These are phyloP conservation scores for Enteromius paludinosus DNA, from an alignment of 2,797 vertebrate species.

Conservation along the genomic window DNA sequence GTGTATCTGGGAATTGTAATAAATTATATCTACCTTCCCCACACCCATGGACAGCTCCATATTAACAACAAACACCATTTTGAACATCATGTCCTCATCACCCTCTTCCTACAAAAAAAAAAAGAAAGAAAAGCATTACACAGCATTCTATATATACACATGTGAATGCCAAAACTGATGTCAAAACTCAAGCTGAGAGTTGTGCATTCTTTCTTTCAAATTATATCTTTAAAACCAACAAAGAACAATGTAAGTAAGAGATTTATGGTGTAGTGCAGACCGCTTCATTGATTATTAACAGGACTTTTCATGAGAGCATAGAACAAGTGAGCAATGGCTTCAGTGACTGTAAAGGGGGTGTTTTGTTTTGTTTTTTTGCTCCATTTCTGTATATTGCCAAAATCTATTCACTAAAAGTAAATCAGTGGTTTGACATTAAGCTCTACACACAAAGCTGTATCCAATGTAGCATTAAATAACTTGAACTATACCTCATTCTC, in stretches of 20 bases:
- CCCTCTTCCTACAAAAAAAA: constrained; percentile 75
- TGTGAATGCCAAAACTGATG: too few relatives aligned
- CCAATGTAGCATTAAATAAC: not conserved
- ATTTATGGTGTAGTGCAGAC: not conserved
- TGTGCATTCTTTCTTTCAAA: not conserved
- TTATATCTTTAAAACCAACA: not conserved
- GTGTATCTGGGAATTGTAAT: not conserved
- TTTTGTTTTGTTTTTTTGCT: not conserved
- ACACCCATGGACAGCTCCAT: constrained; percentile 86
- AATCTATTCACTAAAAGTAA: not conserved
- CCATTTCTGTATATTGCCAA: not conserved
- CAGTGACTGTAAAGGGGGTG: not conserved
- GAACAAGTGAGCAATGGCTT: not conserved
- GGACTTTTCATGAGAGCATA: not conserved
- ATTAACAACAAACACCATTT: constrained; percentile 89
- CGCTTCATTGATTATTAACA: not conserved
- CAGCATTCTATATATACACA: not conserved
- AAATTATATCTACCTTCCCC: constrained; percentile 77
- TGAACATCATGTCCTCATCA: constrained; percentile 79
- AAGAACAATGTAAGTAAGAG: not conserved
- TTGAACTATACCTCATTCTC: constrained; percentile 80
- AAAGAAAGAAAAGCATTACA: constrained; percentile 35
- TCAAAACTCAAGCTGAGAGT: not conserved
- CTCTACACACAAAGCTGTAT: not conserved
- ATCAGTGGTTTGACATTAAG: not conserved